phyloP scores from a whole-genome alignment of 2,888 invertebrate genomes.

The Tortricodes alternella region DNA sequence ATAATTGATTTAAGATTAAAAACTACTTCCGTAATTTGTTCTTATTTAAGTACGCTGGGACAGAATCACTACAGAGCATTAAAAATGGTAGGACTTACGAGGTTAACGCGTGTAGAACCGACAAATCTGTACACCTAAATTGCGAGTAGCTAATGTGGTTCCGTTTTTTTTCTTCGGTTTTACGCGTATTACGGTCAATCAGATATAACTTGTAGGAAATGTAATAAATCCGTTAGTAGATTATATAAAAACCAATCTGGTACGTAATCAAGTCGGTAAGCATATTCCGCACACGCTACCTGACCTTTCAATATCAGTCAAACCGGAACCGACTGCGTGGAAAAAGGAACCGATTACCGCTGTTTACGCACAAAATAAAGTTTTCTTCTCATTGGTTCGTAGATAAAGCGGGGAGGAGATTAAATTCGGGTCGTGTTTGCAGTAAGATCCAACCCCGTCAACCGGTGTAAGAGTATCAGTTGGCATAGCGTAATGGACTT shows the following conservation, averaged over 20 bases:
- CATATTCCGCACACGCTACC: constrained; percentile 45
- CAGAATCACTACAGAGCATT: too few relatives aligned
- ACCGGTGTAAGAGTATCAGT: constrained; percentile 75
- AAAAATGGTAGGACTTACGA: too few relatives aligned
- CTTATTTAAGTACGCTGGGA: too few relatives aligned
- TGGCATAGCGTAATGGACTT: constrained; percentile 73
- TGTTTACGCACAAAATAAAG: constrained; percentile 78
- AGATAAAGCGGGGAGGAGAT: constrained; percentile 73
- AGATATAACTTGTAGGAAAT: too few relatives aligned
- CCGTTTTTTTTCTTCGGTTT: too few relatives aligned
- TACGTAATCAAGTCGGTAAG: not conserved
- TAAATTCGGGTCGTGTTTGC: constrained; percentile 76
- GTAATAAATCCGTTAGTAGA: too few relatives aligned
- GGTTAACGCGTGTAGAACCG: too few relatives aligned
- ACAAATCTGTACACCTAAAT: too few relatives aligned
- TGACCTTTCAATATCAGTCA: constrained; percentile 67
- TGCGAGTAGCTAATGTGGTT: too few relatives aligned
- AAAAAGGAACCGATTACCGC: constrained; percentile 69
- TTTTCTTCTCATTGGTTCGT: constrained; percentile 72
- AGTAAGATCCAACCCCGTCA: constrained; percentile 62
- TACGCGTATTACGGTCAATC: too few relatives aligned
- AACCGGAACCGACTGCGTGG: constrained; percentile 54
- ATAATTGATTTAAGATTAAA: too few relatives aligned
- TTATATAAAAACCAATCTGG: not conserved
- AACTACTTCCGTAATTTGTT: too few relatives aligned